Conservation (phyloP, 2,113 vertebrate species). For the Semnornis frantzii region DNA sequence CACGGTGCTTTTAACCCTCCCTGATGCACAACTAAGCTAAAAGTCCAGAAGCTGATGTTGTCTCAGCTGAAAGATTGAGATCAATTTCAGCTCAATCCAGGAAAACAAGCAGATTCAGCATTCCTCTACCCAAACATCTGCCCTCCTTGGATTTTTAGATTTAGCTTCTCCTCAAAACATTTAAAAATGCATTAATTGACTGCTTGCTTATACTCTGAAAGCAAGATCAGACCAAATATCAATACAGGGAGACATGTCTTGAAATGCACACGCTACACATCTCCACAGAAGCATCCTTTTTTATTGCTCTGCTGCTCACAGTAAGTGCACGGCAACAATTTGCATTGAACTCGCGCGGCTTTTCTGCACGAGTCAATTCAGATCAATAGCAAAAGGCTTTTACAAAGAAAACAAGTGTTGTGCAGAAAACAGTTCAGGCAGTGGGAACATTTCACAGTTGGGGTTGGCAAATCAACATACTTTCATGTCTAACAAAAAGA, state of each 20-base stretch:
- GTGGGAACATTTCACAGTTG: slow-evolving; percentile 12
- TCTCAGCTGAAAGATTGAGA: slow-evolving; percentile 4
- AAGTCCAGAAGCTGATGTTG: not conserved
- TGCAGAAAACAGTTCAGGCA: slow-evolving; percentile 45
- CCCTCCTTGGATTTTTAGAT: not conserved
- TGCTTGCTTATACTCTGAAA: slow-evolving; percentile 25
- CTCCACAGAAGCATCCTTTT: not conserved
- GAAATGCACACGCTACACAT: not conserved
- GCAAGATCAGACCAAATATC: slow-evolving; percentile 34
- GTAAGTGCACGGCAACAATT: not conserved
- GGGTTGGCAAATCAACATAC: slow-evolving; percentile 15
- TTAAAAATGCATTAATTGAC: slow-evolving; percentile 53
- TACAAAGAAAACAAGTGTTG: slow-evolving; percentile 64
- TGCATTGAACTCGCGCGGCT: slow-evolving; percentile 35
- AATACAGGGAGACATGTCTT: slow-evolving; percentile 31
- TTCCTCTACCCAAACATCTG: not conserved
- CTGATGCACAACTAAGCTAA: not conserved
- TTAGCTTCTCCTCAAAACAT: slow-evolving; percentile 22
- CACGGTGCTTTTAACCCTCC: not conserved
- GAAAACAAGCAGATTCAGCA: not conserved
- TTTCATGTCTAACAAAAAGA: not conserved
- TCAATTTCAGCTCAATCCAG: slow-evolving; percentile 16
- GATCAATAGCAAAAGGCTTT: slow-evolving; percentile 60
- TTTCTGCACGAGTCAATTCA: slow-evolving; percentile 56
- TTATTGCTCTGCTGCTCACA: slow-evolving; percentile 37